Base-by-base conservation (phyloP, 2,797 vertebrate genomes). In the Babyrousa celebensis region DNA sequence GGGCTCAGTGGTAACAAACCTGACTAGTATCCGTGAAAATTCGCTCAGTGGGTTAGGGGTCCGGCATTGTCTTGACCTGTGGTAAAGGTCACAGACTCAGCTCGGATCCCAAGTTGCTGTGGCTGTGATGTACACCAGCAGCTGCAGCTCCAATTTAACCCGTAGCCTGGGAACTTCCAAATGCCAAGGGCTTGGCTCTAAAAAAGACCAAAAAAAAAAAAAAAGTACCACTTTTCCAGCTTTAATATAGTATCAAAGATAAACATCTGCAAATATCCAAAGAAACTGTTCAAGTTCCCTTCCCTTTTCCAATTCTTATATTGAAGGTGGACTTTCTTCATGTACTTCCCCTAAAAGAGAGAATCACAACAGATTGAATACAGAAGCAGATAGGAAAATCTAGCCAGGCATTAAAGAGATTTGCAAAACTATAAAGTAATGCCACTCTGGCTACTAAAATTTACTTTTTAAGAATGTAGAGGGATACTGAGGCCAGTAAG, bases 381-480 rank as follows among this genome's bases (percentile, higher is more conserved):
- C 27, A 85, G 68, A 87, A 74, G 5, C 72, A 95, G 43, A 52
- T 68, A 43, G 6, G 56, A 70, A n/a, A 92, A 87, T 77, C 23
- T 18, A 89, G 52, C 36, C 68, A 90, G 29, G 48, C 20, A 36
- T 67, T 94, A 58, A 54, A 85, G 16, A 79, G 54, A 78, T 72
- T 18, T 72, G 12, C n/a, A 74, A 56, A 93, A 85, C 43, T 77
- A 9, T 36, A 29, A 67, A 60, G 70, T 23, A 85, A 0, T 36
- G 32, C 36, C 12, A 36, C 6, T 70, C 54, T 54, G 72, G 4
- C 36, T 36, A 11, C 16, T 62, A 11, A 70, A 77, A 54, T 63
- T 75, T 89, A 60, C 40, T 63, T 78, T 77, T 85, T 89, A 86
- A 71, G 62, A 63, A 32, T 84, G 21, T 88, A 54, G 32, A 88